These are phyloP conservation scores for Tiliacea aurago DNA, from an alignment of 2,888 invertebrate species.

Conservation along the genomic window DNA sequence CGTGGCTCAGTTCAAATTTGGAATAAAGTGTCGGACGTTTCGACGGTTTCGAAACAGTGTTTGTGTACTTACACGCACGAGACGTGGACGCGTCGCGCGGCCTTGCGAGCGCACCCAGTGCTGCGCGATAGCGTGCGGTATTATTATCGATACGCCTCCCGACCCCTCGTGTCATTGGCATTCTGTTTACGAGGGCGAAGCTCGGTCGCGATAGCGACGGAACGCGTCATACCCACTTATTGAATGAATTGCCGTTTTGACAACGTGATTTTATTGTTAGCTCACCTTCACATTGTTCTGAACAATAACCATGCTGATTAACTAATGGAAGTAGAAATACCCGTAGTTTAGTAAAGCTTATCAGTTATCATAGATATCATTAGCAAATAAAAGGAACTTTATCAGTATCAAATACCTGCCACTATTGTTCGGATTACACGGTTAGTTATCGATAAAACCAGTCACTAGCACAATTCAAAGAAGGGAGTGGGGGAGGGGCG, in stretches of 20 bases:
- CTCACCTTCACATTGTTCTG: slow-evolving; percentile 53
- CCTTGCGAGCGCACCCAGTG: slow-evolving; percentile 87
- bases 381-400: slow-evolving; percentile 40
- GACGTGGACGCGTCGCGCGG: slow-evolving; percentile 80
- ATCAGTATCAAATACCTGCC: slow-evolving; percentile 55
- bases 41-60: slow-evolving; percentile 69
- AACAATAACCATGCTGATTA: slow-evolving; percentile 33
- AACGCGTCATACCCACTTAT: slow-evolving; percentile 73
- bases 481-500: slow-evolving; percentile 81
- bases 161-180: slow-evolving; percentile 88
- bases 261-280: slow-evolving; percentile 48
- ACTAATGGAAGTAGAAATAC: slow-evolving; percentile 24
- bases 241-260: slow-evolving; percentile 71
- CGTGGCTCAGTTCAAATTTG: slow-evolving; percentile 71
- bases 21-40: slow-evolving; percentile 76
- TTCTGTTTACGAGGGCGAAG: slow-evolving; percentile 85
- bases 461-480: slow-evolving; percentile 75
- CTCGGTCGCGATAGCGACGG: slow-evolving; percentile 80
- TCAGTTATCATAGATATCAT: slow-evolving; percentile 28
- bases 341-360: slow-evolving; percentile 13
- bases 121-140: slow-evolving; percentile 79
- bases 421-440: slow-evolving; percentile 55
- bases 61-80: slow-evolving; percentile 74
- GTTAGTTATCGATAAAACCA: slow-evolving; percentile 81
- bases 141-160: slow-evolving; percentile 84